Base-by-base conservation (phyloP, 2,797 vertebrate species). In the Pseudochaenichthys georgianus region DNA sequence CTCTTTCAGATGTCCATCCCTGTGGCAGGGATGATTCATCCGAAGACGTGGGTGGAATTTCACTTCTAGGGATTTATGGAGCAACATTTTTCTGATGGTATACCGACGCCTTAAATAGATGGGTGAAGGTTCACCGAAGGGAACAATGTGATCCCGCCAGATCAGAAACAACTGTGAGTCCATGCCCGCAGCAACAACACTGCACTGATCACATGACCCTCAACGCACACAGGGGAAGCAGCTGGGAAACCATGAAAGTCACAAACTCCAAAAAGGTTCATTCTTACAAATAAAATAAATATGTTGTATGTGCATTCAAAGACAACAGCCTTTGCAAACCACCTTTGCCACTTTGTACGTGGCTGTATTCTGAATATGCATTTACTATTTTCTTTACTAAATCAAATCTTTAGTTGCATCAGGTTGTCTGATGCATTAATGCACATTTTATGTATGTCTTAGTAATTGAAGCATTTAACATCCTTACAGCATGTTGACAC, bases 41-140 rank as follows among this genome's bases (percentile, higher is more conserved):
- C 34, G 34, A 9, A 53, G 51, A 6, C 23, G 5, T 53, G 9
- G 13, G 6, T 8, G 4, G 42, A 41, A n/a, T 4, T 6, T 9
- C 38, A 9, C 34, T 48, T 48, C 12, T 70, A 58, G 21, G 43
- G 34, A 38, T 64, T 60, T 19, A 34, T 16, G 31, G 42, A 16
- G 52, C 70, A 43, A 76, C 38, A 46, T 19, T 3, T 2, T 42
- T 0, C 13, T n/a, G 23, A 17, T 31, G 9, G 0, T 28, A 23
- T 23, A 1, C 28, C n/a, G 10, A 17, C 7, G 2, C 31, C 34
- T 8, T 15, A 19, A n/a, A 52, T 4, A 77, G 54, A 41, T 73
- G 7, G 75, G 81, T 63, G 55, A 86, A 66, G 52, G 84, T 66
- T 86, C 64, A 64, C 19, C 3, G 12, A 57, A 21, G 41, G 38